phyloP scores from a whole-genome alignment of 2,797 vertebrate species.

The Falco rusticolus region DNA sequence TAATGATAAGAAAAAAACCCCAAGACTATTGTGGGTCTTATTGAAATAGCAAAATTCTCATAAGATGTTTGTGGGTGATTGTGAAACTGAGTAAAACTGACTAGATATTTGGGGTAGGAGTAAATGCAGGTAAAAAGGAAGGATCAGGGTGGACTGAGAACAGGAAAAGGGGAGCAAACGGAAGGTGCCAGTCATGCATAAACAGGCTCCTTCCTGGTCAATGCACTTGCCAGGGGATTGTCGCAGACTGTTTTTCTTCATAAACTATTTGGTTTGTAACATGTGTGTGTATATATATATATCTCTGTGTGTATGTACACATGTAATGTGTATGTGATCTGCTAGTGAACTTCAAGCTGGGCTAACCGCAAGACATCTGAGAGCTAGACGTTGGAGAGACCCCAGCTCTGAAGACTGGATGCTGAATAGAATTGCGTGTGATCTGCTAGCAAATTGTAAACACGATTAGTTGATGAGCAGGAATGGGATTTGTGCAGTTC shows the following conservation, averaged over 20 bases:
- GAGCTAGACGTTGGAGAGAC: background rate
- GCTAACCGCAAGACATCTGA: background rate
- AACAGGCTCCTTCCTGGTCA: background rate
- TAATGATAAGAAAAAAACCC: background rate
- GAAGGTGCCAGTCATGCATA: background rate
- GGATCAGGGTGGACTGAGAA: background rate
- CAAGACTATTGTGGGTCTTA: background rate
- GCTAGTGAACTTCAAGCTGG: background rate
- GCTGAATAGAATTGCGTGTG: accelerated
- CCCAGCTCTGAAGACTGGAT: background rate
- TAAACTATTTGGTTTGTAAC: background rate
- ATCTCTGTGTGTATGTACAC: too few species aligned
- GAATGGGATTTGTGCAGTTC: background rate
- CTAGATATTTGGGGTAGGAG: background rate
- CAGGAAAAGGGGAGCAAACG: background rate
- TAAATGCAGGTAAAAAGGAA: background rate
- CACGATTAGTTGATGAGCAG: background rate
- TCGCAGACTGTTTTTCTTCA: background rate
- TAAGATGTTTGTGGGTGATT: background rate
- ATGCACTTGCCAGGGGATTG: background rate
- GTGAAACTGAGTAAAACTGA: background rate
- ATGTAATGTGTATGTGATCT: background rate
- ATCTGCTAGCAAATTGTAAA: background rate
- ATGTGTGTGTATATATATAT: too few species aligned
- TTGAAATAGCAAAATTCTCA: background rate